These are phyloP conservation scores for Gisinianus flammeolus DNA, from an alignment of 2,888 invertebrate genomes.

Conservation along the genomic window DNA sequence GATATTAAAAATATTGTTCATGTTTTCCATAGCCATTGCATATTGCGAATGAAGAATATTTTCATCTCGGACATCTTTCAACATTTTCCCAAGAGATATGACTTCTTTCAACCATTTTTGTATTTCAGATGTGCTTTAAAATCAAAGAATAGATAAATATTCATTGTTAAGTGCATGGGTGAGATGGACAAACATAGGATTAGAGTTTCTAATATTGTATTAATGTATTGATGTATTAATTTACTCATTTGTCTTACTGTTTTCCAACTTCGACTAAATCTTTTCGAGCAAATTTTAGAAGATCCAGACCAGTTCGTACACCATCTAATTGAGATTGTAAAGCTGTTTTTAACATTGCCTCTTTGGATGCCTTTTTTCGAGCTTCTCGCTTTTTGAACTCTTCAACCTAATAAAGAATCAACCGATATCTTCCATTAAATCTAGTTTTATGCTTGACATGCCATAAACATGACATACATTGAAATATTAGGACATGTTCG, in stretches of 20 bases:
- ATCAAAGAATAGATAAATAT: constrained; percentile 23
- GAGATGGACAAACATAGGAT: too few relatives aligned
- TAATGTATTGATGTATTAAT: too few relatives aligned
- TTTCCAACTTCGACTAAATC: constrained; percentile 74
- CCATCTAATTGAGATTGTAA: constrained; percentile 98
- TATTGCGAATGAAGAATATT: constrained; percentile 95
- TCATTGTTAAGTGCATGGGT: too few relatives aligned
- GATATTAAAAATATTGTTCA: constrained; percentile 97
- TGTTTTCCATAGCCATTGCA: constrained; percentile 96
- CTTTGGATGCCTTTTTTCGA: constrained; percentile 85
- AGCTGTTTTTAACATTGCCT: constrained; percentile 95
- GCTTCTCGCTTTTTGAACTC: constrained; percentile 77
- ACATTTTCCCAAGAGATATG: constrained; percentile 77
- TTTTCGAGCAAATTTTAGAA: constrained; percentile 82
- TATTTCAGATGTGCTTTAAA: constrained; percentile 75
- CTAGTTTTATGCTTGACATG: background rate
- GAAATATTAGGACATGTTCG: too few relatives aligned
- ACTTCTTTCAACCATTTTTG: constrained; percentile 76
- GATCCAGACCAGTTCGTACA: constrained; percentile 89
- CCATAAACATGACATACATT: background rate
- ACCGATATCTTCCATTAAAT: background rate
- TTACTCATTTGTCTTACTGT: constrained; percentile 71
- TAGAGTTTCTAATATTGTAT: too few relatives aligned
- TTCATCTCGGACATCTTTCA: constrained; percentile 87
- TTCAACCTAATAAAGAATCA: constrained; percentile 69